Base-by-base conservation (phyloP, 2,113 vertebrate species). In the Speoplatyrhinus poulsoni region DNA sequence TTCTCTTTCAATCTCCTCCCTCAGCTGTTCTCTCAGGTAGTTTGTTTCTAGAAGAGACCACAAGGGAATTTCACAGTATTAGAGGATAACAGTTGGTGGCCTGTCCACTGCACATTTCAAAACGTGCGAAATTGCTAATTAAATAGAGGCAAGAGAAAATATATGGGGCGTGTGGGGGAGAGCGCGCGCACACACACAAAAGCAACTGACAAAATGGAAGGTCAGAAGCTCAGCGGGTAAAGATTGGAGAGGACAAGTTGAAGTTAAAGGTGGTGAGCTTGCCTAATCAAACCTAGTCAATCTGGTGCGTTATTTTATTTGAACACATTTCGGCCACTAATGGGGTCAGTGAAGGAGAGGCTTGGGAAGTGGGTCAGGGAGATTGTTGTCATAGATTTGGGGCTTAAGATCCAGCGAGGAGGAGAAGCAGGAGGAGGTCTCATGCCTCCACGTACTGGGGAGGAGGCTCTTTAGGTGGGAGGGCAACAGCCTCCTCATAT, bases 361-460 rank as follows among this genome's bases (percentile, higher is more conserved):
- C 11, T 61, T 61, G 57, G 70, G n/a, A 1, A 46, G 62, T 60
- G 50, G 19, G 15, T 41, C 36, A 46, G 2, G 12, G 54, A 17
- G 54, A 17, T 17, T 13, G 46, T 47, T 7, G 13, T 47, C 5
- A 56, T 70, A 48, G 12, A 0, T 15, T 65, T n/a, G 48, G 60
- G 73, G 49, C 49, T 4, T 10, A 46, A 56, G 69, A 33, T 72
- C 70, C 75, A 65, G 62, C 58, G 69, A 50, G 1, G 3, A 52
- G 70, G 72, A 62, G 46, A 46, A 62, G n/a, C 4, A 60, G 53
- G 15, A 17, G 53, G 15, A 17, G 54, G 16, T 68, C 82, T 93
- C 81, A 96, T 66, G 95, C 91, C 54, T 95, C 94, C 72, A 94
- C 91, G 0, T 97, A 99, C 67, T 95, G 95, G 46, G 96, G 96